Base-by-base conservation (phyloP, 2,888 invertebrate species). In the Schizotus pectinicornis region DNA sequence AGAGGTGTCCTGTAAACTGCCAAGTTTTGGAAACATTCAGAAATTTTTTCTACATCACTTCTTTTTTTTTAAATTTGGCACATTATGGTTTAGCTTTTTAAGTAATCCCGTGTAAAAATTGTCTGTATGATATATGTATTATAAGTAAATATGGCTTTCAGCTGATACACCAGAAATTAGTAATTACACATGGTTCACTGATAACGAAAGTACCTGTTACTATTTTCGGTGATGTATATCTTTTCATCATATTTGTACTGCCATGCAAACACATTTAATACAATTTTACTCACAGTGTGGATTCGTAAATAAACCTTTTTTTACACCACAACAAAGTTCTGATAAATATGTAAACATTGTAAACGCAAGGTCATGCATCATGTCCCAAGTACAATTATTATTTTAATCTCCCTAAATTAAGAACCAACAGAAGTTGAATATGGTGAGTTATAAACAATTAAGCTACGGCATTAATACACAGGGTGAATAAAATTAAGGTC, bases 231-330 rank as follows among this genome's bases (percentile, higher is more conserved):
- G 56, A 14, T 46, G 34, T 50, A 39, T 33, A 35, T 51, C 34
- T 51, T 53, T 51, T 39, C 43, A 55, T 52, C 53, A 47, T 55
- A 43, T 63, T 59, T 68, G 65, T 68, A 70, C 67, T 68, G 68
- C 67, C 67, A 68, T 62, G 49, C 65, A 63, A 59, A 62, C 60
- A 58, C 56, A 57, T 62, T 64, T 61, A 62, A 53, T 56, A 65
- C 64, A 65, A 55, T 60, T 58, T 63, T 63, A 57, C 49, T 57
- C 61, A 63, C 52, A 37, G 9, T 55, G 30, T 7, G 7, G 12
- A 45, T 6, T 33, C 9, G 5, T 45, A 32, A 11, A 42, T 42
- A 7, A 42, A 42, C 39, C 13, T 9, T 22, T n/a, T n/a, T n/a
- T n/a, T n/a, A n/a, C n/a, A n/a, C n/a, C n/a, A n/a, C n/a, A n/a